Evolutionary conservation across 1,140 invertebrate genomes (phyloP), one percentile per base, ranked within the genome.

Genomic region (Bombus confusus): DNA sequence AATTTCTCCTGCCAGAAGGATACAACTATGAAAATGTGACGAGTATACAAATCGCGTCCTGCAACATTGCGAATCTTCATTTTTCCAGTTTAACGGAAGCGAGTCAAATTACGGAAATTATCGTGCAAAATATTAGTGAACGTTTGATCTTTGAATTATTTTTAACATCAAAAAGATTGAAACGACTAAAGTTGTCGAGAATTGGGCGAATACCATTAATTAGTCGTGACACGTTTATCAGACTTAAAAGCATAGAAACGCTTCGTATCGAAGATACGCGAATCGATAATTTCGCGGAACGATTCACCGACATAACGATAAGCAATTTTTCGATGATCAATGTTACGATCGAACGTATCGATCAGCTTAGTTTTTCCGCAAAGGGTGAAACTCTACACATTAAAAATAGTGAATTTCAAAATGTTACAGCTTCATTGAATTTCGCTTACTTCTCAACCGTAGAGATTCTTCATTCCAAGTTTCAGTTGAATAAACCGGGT

Each of bases 61-160:
- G 93, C 52, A 28, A 25, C 1, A 82, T 75, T 1, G 93, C 81
- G 9, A 90, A 87, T 37, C 41, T 93, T 1, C 57, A 92, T 62
- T 88, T 89, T 10, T 87, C 87, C 39, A 92, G 81, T 77, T 59
- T 92, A 13, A 77, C 74, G 13, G 86, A 90, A 13, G 83, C 91
- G 0, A 85, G 47, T 2, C 25, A 43, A 22, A 84, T 93, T 12
- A 84, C 87, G 15, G 89, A 93, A 15, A 81, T 94, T 2, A 73
- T 87, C 15, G 81, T 94, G 15, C 88, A 93, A 34, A 93, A 94
- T 66, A 93, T 93, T 37, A 91, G 87, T 25, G 85, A 79, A 1
- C 80, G 6, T 12, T 72, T 93, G 31, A 85, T 69, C 37, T 91
- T 93, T 34, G 88, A 92, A 0, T 62, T 90, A 13, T 88, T 83